Percentiles rank a stretch among this genome's conserved stretches.
Evolutionary conservation across 1,140 invertebrate species (phyloP).

Genomic region (Neuroterus valhalla): DNA sequence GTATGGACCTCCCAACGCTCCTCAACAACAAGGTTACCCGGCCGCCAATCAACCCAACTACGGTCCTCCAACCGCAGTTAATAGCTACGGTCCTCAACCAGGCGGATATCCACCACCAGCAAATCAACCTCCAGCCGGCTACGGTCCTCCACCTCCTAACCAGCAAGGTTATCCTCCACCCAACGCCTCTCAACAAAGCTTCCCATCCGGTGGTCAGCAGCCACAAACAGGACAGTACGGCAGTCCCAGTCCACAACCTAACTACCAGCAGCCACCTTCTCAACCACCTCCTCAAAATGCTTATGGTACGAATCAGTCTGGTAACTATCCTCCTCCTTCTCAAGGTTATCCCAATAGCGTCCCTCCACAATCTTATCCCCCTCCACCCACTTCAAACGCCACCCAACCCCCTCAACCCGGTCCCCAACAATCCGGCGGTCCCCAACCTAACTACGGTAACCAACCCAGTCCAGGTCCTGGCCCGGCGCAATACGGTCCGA

Average conservation of each 20-base stretch:
- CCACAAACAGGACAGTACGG: constrained; percentile 69
- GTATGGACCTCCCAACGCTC: constrained; percentile 65
- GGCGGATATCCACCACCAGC: constrained; percentile 68
- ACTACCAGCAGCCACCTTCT: constrained; percentile 68
- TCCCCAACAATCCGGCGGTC: constrained; percentile 63
- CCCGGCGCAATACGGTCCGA: constrained; percentile 65
- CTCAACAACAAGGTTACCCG: constrained; percentile 69
- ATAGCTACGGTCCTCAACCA: constrained; percentile 71
- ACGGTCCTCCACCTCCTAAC: constrained; percentile 71
- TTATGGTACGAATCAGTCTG: constrained; percentile 67
- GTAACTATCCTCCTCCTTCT: constrained; percentile 69
- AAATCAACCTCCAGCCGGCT: constrained; percentile 66
- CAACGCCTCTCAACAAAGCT: constrained; percentile 68
- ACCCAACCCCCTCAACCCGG: constrained; percentile 65
- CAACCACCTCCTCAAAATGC: constrained; percentile 70
- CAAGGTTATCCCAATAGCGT: constrained; percentile 71
- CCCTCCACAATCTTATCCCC: constrained; percentile 69
- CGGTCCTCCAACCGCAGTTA: constrained; percentile 69
- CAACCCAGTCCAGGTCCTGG: constrained; percentile 71
- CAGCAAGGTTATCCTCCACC: constrained; percentile 71
- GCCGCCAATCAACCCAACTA: constrained; percentile 67
- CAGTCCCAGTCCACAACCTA: constrained; percentile 70
- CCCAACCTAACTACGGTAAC: constrained; percentile 68
- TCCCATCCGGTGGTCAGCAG: constrained; percentile 66
- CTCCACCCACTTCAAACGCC: constrained; percentile 64